Percentiles rank a stretch among this genome's conserved stretches.
Evolutionary conservation across 1,140 invertebrate species (phyloP).

Genomic region (Habropoda laboriosa): DNA sequence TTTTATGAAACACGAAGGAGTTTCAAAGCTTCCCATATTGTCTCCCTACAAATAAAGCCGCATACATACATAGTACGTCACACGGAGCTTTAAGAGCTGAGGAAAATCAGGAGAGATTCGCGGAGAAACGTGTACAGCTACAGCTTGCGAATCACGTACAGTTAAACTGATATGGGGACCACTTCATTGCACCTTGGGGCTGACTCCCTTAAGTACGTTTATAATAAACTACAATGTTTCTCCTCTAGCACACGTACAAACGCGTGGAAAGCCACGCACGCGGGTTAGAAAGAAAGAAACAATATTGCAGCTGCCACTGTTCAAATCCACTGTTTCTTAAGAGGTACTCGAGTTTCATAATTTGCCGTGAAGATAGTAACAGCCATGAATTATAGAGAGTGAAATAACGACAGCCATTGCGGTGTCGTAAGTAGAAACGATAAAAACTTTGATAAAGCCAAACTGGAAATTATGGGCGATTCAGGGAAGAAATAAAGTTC

Average conservation of each 20-base stretch:
- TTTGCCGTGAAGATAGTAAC: neutral
- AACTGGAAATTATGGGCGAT: no score
- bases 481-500: no score
- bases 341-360: neutral
- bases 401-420: no score
- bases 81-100: neutral
- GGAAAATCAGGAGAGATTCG: neutral
- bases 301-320: slow-evolving; percentile 14
- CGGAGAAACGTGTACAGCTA: neutral
- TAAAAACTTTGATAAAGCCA: no score
- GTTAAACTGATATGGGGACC: slow-evolving; percentile 45
- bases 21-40: neutral
- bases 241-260: neutral
- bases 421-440: no score
- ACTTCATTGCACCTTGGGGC: slow-evolving; percentile 36
- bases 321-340: no score
- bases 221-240: slow-evolving; percentile 36
- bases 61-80: neutral
- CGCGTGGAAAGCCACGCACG: slow-evolving; percentile 4
- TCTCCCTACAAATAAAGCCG: neutral
- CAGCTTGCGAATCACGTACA: slow-evolving; percentile 37
- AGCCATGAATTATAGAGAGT: neutral
- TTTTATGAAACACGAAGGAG: neutral
- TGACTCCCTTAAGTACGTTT: slow-evolving; percentile 23
- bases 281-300: slow-evolving; percentile 16